Percentiles rank a stretch among this genome's conserved stretches.
phyloP scores from a whole-genome alignment of 2,888 invertebrate genomes.

The Drosophila ezoana region DNA sequence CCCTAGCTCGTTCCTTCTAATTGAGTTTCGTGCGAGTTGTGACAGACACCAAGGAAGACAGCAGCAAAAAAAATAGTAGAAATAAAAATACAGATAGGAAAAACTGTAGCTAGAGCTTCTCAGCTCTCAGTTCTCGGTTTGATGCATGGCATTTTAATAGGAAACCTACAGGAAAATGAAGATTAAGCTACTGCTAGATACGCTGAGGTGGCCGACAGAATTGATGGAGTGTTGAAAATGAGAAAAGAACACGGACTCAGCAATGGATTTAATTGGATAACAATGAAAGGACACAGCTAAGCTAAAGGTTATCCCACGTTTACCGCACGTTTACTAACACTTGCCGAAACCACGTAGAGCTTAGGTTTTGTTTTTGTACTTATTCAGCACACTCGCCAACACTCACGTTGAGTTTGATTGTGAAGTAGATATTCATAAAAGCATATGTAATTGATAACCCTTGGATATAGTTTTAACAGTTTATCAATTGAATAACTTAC shows the following conservation, averaged over 20 bases:
- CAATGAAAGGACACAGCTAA: neutral
- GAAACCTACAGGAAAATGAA: constrained; percentile 62
- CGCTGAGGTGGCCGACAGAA: constrained; percentile 4
- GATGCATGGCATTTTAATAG: constrained; percentile 74
- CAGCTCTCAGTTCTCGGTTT: constrained; percentile 55
- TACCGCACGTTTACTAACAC: neutral
- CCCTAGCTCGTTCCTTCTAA: constrained; percentile 63
- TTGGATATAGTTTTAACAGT: no score
- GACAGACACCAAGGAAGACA: constrained; percentile 20
- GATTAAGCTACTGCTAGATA: constrained; percentile 60
- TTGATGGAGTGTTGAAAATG: constrained; percentile 13
- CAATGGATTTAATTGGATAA: neutral
- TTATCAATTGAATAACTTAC: neutral
- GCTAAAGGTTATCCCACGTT: neutral
- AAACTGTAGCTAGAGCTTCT: constrained; percentile 18
- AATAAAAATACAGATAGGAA: constrained; percentile 7
- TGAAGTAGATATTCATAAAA: neutral
- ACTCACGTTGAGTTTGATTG: neutral
- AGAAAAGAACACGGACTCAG: constrained; percentile 4
- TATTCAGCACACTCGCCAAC: neutral
- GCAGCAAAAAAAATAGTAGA: constrained; percentile 5
- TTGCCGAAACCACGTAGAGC: neutral
- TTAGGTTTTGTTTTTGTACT: neutral
- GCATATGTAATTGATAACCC: neutral
- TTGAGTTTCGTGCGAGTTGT: constrained; percentile 56